These are phyloP conservation scores for Coelogynopora nodosa DNA, from an alignment of 2,888 invertebrate species.

Conservation along the genomic window DNA sequence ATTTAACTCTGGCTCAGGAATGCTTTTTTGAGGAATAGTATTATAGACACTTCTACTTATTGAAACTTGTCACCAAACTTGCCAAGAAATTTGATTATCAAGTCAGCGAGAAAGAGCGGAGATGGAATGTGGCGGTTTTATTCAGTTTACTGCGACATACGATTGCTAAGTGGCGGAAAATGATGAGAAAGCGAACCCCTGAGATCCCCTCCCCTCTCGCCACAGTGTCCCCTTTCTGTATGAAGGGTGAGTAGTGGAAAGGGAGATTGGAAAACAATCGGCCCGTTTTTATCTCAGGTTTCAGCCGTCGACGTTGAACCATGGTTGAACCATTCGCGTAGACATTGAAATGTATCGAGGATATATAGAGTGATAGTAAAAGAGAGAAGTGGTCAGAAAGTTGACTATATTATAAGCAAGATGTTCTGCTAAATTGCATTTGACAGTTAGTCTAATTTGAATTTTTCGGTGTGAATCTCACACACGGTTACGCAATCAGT, in stretches of 20 bases:
- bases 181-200: not conserved
- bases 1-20: not conserved
- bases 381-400: not conserved
- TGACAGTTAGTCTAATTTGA: not conserved
- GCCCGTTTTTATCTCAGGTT: not conserved
- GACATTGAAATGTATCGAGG: not conserved
- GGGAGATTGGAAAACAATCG: not conserved
- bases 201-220: not conserved
- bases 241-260: not conserved
- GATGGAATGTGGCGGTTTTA: not conserved
- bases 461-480: not conserved
- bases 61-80: not conserved
- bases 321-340: not conserved
- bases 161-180: not conserved
- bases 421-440: not conserved
- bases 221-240: not conserved
- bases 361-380: not conserved
- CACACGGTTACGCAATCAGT: not conserved
- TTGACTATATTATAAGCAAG: not conserved
- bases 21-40: not conserved
- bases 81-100: not conserved
- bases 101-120: not conserved
- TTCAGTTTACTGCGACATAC: not conserved
- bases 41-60: not conserved
- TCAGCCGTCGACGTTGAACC: not conserved